These are phyloP conservation scores for Enteromius thamalakanensis DNA, from an alignment of 2,797 vertebrate species.

Conservation along the genomic window DNA sequence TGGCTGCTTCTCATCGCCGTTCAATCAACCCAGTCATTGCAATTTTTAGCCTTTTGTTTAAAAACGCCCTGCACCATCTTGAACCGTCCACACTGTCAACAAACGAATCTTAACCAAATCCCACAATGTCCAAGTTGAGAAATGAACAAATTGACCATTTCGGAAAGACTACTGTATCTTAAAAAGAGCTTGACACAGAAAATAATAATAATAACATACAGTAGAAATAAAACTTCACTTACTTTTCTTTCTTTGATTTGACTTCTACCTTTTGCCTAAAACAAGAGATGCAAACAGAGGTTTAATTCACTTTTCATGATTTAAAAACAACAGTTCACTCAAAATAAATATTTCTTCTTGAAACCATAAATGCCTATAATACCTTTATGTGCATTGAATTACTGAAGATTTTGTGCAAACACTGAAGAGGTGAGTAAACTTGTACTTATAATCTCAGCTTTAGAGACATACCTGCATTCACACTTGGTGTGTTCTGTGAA, in stretches of 20 bases:
- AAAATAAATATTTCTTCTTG: background rate
- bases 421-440: no score
- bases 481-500: slow-evolving; percentile 91
- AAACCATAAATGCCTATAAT: background rate
- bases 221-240: slow-evolving; percentile 74
- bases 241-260: slow-evolving; percentile 90
- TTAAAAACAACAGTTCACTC: background rate
- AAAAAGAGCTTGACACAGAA: slow-evolving; percentile 7
- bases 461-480: slow-evolving; percentile 88
- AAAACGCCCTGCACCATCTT: background rate
- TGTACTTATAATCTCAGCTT: background rate
- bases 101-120: slow-evolving; percentile 6
- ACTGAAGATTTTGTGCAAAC: background rate
- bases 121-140: background rate
- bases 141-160: background rate
- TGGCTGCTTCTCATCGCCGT: slow-evolving; percentile 53
- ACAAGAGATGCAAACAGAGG: slow-evolving; percentile 36
- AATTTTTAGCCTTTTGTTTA: background rate
- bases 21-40: background rate
- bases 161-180: background rate
- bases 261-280: slow-evolving; percentile 89
- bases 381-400: background rate
- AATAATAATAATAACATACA: slow-evolving; percentile 10
- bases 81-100: background rate
- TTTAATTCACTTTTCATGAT: slow-evolving; percentile 16